Evolutionary conservation across 2,113 vertebrate genomes (phyloP).

Genomic region (Plecturocebus donacophilus): DNA sequence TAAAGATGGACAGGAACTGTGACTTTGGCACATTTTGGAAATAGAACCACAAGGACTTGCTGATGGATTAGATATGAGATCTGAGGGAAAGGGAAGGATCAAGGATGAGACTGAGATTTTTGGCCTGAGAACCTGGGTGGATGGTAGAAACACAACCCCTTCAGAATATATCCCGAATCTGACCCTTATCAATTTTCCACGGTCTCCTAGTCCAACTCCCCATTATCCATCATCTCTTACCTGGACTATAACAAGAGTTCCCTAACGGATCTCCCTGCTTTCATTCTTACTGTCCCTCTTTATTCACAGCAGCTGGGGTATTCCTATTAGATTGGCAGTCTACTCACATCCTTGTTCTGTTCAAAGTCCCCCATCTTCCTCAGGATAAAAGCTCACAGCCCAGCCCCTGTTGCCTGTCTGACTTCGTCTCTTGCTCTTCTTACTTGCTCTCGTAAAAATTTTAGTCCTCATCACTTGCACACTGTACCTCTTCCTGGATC

Average conservation of each 20-base stretch:
- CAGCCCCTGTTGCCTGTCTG: not conserved
- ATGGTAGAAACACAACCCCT: not conserved
- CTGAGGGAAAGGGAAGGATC: conserved; percentile 11
- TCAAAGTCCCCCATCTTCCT: conserved; percentile 16
- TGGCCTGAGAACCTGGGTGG: not conserved
- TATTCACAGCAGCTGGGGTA: not conserved
- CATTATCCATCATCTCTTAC: not conserved
- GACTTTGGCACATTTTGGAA: not conserved
- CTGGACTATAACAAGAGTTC: not conserved
- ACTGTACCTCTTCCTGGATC: not conserved
- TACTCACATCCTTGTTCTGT: not conserved
- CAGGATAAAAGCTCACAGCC: not conserved
- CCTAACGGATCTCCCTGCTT: not conserved
- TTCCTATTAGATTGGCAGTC: not conserved
- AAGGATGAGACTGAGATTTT: conserved; percentile 3
- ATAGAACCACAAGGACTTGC: not conserved
- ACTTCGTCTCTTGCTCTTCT: not conserved
- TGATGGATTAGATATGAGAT: not conserved
- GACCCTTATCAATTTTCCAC: not conserved
- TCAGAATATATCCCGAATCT: conserved; percentile 25
- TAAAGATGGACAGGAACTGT: not conserved
- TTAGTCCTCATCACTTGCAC: not conserved
- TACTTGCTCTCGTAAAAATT: not conserved
- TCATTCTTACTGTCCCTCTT: not conserved
- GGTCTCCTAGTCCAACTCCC: not conserved